phyloP scores from a whole-genome alignment of 2,113 vertebrate genomes.

The Himantopus leucocephalus region DNA sequence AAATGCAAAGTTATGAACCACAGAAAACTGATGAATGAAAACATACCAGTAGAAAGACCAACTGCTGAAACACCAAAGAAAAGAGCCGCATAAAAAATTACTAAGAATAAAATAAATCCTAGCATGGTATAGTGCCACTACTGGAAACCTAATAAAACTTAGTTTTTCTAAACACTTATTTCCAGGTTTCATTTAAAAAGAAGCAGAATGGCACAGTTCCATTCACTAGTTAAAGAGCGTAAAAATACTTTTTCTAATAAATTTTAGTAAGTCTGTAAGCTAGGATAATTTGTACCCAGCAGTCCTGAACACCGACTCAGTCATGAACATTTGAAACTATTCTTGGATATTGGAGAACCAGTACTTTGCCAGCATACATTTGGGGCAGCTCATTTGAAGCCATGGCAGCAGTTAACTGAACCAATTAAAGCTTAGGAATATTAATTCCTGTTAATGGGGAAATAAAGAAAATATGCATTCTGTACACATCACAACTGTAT shows the following conservation, averaged over 20 bases:
- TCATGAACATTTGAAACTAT: not conserved
- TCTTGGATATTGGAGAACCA: not conserved
- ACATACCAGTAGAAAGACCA: not conserved
- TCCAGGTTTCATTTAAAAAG: not conserved
- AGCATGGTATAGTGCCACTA: not conserved
- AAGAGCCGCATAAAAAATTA: not conserved
- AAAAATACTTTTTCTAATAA: not conserved
- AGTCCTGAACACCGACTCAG: not conserved
- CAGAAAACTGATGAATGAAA: not conserved
- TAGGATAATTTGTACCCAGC: not conserved
- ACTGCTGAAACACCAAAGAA: not conserved
- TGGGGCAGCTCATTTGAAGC: not conserved
- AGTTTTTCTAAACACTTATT: not conserved
- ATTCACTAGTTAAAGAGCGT: not conserved
- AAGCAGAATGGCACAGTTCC: not conserved
- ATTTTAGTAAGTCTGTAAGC: not conserved
- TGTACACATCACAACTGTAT: not conserved
- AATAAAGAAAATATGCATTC: not conserved
- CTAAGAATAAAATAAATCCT: not conserved
- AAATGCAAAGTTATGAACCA: not conserved
- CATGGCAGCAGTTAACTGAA: not conserved
- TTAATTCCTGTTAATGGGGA: not conserved
- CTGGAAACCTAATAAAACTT: not conserved
- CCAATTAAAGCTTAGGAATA: not conserved
- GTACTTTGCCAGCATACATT: not conserved